phyloP scores from a whole-genome alignment of 2,888 invertebrate genomes.

The Drosophila lacicola region DNA sequence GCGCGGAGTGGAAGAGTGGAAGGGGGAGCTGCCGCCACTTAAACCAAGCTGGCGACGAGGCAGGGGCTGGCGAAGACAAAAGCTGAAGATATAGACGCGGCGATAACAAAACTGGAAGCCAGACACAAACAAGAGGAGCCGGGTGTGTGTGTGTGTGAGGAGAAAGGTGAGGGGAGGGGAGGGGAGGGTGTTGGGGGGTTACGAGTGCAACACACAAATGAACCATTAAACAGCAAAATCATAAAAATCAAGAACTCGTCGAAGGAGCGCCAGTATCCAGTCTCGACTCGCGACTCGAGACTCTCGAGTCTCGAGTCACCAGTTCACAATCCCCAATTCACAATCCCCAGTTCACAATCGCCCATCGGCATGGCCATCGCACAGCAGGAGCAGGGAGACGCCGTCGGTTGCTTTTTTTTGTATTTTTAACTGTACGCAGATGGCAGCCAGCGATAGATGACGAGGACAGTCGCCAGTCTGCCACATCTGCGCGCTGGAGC shows the following conservation, averaged over 20 bases:
- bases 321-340: conserved; percentile 15
- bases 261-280: conserved; percentile 71
- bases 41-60: conserved; percentile 42
- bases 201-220: conserved; percentile 61
- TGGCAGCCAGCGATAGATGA: conserved; percentile 71
- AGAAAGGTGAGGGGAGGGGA: background rate
- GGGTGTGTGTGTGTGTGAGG: background rate
- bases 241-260: conserved; percentile 82
- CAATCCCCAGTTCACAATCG: conserved; percentile 24
- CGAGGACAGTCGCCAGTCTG: conserved; percentile 38
- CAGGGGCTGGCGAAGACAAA: conserved; percentile 25
- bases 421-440: conserved; percentile 75
- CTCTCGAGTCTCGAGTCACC: conserved; percentile 1
- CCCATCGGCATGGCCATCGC: conserved; percentile 29
- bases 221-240: conserved; percentile 82
- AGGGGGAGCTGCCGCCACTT: conserved; percentile 22
- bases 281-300: background rate
- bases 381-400: conserved; percentile 37
- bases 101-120: conserved; percentile 71
- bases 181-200: background rate
- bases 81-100: conserved; percentile 57
- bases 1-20: background rate
- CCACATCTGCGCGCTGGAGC: background rate
- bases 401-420: conserved; percentile 24
- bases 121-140: conserved; percentile 17